Evolutionary conservation across 2,113 vertebrate genomes (phyloP).

Genomic region (Sclerurus mexicanus): DNA sequence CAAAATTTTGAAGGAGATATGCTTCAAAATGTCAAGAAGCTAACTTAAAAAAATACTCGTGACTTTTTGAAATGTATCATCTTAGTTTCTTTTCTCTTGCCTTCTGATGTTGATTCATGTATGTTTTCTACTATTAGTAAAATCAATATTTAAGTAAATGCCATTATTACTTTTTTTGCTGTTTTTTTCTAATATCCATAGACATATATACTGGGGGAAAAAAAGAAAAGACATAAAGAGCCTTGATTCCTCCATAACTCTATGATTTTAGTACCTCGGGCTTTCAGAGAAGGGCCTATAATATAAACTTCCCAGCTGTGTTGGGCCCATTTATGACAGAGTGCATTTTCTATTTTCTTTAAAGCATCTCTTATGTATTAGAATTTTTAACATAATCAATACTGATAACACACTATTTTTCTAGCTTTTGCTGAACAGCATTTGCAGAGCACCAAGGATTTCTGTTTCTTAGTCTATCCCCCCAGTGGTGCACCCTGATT

Average conservation of each 20-base stretch:
- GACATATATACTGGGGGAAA: accelerated
- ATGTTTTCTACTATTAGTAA: background rate
- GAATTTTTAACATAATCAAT: background rate
- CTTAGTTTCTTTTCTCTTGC: background rate
- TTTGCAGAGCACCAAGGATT: background rate
- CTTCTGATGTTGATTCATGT: accelerated
- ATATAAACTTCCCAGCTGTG: background rate
- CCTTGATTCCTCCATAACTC: background rate
- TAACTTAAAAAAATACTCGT: background rate
- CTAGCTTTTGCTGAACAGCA: background rate
- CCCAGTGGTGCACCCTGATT: background rate
- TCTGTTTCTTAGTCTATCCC: background rate
- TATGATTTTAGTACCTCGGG: background rate
- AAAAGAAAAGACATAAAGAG: background rate
- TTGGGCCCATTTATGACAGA: background rate
- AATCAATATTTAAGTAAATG: background rate
- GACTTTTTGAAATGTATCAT: background rate
- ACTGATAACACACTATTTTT: background rate
- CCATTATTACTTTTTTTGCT: background rate
- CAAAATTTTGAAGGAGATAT: background rate
- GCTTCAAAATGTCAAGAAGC: background rate
- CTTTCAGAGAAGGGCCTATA: background rate
- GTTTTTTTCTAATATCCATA: background rate
- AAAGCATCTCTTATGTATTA: background rate
- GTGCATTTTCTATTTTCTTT: background rate